These are phyloP conservation scores for Capromys pilorides DNA, from an alignment of 2,797 vertebrate species.

Conservation along the genomic window DNA sequence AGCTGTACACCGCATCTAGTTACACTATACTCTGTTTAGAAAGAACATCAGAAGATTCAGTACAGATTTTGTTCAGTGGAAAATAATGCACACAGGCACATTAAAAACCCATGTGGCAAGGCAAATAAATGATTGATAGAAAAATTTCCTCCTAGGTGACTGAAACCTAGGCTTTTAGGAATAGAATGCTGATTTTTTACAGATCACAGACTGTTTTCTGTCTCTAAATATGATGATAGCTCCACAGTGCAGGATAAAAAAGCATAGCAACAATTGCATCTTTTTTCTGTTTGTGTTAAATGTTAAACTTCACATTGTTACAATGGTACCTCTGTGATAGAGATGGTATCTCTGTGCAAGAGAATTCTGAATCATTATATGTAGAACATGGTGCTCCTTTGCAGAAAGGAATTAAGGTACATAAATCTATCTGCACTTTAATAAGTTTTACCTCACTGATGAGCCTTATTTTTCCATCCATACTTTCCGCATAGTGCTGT, in stretches of 20 bases:
- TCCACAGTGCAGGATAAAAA: conserved; percentile 50
- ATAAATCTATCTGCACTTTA: conserved; percentile 4
- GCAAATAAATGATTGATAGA: neutral
- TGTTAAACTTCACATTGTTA: neutral
- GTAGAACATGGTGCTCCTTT: neutral
- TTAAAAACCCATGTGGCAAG: neutral
- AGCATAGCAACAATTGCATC: neutral
- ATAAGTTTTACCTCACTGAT: conserved; percentile 3
- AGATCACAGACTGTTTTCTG: neutral
- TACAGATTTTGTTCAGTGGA: neutral
- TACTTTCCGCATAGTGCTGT: neutral
- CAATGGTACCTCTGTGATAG: neutral
- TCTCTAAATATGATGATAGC: conserved; percentile 25
- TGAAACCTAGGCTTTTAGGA: conserved; percentile 40
- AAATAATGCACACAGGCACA: conserved; percentile 32
- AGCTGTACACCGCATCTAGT: neutral
- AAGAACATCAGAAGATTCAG: neutral
- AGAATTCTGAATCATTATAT: neutral
- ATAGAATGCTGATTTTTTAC: conserved; percentile 9
- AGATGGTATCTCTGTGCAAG: neutral
- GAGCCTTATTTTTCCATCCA: neutral
- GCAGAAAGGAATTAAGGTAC: neutral
- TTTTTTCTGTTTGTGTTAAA: neutral
- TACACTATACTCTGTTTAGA: neutral
- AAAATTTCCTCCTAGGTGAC: neutral